Base-by-base conservation (phyloP, 2,888 invertebrate species). In the Lycophotia porphyrea region DNA sequence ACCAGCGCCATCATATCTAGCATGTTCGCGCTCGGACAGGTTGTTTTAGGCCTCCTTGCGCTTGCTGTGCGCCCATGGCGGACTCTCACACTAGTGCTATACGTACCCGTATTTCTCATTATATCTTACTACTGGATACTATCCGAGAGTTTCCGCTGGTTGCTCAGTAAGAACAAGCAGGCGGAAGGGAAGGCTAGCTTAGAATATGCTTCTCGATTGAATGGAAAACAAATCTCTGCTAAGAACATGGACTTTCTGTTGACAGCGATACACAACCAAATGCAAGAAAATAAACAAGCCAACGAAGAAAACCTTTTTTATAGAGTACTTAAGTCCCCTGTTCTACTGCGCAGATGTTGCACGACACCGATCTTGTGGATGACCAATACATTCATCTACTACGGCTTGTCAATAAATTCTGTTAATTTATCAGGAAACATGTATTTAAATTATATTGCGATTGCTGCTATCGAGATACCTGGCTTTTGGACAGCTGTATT, bases 321-420 rank as follows among this genome's bases (percentile, higher is more conserved):
- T 47, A 94, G 96, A 74, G 96, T 97, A 3, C 88, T 97, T 36
- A 96, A 94, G 84, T 97, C 97, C 0, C 95, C 94, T 4, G 94
- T 96, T 63, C 92, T 98, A 76, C 90, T 97, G 31, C 92, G 97
- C n/a, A 95, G 98, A 81, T 95, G 97, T 87, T 92, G 97, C 61
- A 97, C 97, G 60, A 98, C 98, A 76, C 98, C 98, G n/a, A 96
- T 98, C 79, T 97, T 98, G 92, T 98, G 98, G 98, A 97, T 98
- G 66, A 97, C 98, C 2, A 98, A 98, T 84, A 97, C 98, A 0
- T 97, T 98, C 82, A 97, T 98, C 68, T 98, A 98, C 92, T 98
- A 98, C 88, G 98, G 98, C 0, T 93, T 98, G 76, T 98, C 98
- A 24, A 95, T 98, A 71, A 98, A 98, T 93, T 97, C 98, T 0